Percentiles rank a stretch among this genome's conserved stretches.
Evolutionary conservation across 37 sponge, comb jelly and placozoan species (phyloP).

Genomic region (Bolinopsis microptera): DNA sequence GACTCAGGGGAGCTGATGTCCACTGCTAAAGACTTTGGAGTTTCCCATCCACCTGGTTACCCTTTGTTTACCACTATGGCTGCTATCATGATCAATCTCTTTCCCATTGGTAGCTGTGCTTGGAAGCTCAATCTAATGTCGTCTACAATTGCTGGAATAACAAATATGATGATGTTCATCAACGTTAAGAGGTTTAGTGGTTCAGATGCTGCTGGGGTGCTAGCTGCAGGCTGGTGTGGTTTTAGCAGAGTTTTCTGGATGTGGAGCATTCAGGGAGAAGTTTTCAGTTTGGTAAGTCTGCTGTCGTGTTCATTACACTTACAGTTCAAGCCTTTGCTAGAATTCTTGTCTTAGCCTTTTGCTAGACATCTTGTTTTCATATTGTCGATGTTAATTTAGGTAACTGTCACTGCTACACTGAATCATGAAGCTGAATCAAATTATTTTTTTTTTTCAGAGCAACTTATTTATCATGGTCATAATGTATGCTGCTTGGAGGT

Average conservation of each 20-base stretch:
- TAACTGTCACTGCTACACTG: too few species aligned
- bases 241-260: slow-evolving; percentile 64
- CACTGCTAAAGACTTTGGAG: slow-evolving; percentile 60
- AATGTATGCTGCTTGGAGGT: slow-evolving; percentile 60
- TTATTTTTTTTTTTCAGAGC: slow-evolving; percentile 54
- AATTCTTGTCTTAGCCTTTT: too few species aligned
- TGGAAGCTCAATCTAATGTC: slow-evolving; percentile 59
- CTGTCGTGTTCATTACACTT: too few species aligned
- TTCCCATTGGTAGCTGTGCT: slow-evolving; percentile 16
- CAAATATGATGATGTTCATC: slow-evolving; percentile 23
- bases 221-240: slow-evolving; percentile 53
- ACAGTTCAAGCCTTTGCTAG: too few species aligned
- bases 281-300: slow-evolving; percentile 51
- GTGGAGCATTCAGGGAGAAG: slow-evolving; percentile 65
- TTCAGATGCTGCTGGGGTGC: slow-evolving; percentile 27
- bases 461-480: slow-evolving; percentile 4
- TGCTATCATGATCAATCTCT: slow-evolving; percentile 50
- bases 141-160: neutral
- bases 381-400: too few species aligned
- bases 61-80: slow-evolving; percentile 61
- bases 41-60: slow-evolving; percentile 60
- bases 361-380: too few species aligned
- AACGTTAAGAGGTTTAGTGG: slow-evolving; percentile 19
- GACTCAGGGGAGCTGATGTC: slow-evolving; percentile 64
- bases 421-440: too few species aligned